Conservation (phyloP, 2,113 vertebrate genomes). For the Vidua macroura region DNA sequence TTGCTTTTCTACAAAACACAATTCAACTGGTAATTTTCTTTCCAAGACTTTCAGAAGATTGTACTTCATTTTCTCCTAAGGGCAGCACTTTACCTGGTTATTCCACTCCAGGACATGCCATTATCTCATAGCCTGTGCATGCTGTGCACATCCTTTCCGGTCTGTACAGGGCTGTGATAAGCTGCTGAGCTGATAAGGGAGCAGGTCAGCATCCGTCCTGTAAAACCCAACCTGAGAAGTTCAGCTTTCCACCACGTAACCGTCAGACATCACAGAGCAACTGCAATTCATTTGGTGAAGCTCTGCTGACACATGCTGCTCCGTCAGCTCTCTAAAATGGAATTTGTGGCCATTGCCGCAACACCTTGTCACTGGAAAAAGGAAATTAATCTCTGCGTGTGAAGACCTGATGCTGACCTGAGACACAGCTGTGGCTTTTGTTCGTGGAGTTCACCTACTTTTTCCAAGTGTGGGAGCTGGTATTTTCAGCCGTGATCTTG, state of each 20-base stretch:
- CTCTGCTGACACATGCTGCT: background rate
- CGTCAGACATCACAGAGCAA: background rate
- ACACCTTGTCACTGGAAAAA: background rate
- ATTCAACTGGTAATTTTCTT: background rate
- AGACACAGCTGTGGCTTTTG: background rate
- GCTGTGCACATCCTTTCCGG: background rate
- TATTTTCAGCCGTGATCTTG: background rate
- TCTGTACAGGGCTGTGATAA: background rate
- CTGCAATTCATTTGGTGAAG: background rate
- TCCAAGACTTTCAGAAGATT: background rate
- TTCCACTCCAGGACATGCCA: background rate
- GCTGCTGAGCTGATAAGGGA: constrained; percentile 8
- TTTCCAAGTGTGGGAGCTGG: background rate
- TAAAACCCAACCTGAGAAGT: background rate
- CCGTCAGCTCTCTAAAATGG: background rate
- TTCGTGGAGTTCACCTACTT: background rate
- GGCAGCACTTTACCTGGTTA: background rate
- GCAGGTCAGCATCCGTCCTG: background rate
- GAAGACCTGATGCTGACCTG: background rate
- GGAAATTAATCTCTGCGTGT: background rate
- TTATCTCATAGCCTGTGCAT: background rate
- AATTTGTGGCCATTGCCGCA: background rate
- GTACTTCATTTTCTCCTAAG: background rate
- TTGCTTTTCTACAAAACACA: background rate
- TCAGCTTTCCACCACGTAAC: constrained; percentile 28